These are phyloP conservation scores for Mamestra brassicae DNA, from an alignment of 2,888 invertebrate species.

Conservation along the genomic window DNA sequence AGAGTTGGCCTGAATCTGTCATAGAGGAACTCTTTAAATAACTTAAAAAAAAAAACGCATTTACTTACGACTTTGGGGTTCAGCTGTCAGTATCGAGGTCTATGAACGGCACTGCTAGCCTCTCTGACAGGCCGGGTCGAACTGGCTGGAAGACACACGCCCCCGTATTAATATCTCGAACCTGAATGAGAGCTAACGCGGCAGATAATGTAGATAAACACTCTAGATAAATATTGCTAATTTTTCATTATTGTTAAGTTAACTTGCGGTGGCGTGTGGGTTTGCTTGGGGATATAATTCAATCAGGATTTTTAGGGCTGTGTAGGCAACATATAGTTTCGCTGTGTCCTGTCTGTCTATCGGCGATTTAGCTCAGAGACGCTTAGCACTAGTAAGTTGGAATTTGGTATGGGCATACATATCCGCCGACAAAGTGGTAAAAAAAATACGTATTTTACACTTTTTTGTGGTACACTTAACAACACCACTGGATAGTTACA, in stretches of 20 bases:
- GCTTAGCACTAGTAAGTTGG: too few species aligned
- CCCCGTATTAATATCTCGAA: constrained; percentile 16
- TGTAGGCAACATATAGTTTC: too few species aligned
- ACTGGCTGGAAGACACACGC: constrained; percentile 21
- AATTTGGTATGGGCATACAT: too few species aligned
- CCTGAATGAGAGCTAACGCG: constrained; percentile 5
- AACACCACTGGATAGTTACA: too few species aligned
- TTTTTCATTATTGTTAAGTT: neutral
- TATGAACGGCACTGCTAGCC: neutral
- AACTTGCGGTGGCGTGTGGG: neutral
- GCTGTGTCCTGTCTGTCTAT: too few species aligned
- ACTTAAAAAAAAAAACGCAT: neutral
- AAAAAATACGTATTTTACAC: too few species aligned
- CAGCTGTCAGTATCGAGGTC: neutral
- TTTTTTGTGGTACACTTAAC: too few species aligned
- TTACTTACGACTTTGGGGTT: constrained; percentile 18
- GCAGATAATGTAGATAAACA: neutral
- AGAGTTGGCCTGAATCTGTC: too few species aligned
- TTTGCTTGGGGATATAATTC: neutral
- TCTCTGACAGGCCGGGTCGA: neutral
- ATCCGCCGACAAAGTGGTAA: too few species aligned
- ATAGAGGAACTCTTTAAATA: too few species aligned
- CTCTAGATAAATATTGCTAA: neutral
- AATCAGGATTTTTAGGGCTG: neutral
- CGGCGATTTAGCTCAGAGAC: too few species aligned